phyloP scores from a whole-genome alignment of 2,113 vertebrate genomes.

The Neotragus moschatus region DNA sequence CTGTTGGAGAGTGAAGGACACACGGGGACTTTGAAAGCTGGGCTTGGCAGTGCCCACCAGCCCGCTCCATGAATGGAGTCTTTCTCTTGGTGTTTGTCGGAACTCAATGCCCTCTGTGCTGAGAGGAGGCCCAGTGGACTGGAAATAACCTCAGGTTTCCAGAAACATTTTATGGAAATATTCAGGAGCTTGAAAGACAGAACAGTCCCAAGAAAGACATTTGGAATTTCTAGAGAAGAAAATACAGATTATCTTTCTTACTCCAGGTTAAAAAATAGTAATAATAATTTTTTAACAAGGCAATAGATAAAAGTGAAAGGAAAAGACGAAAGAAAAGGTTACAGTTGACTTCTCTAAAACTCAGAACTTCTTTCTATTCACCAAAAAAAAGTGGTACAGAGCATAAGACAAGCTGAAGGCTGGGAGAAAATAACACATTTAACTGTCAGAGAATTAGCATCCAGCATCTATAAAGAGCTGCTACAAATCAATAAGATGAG shows the following conservation, averaged over 20 bases:
- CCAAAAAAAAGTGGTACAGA: not conserved
- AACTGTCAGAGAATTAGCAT: not conserved
- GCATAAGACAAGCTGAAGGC: not conserved
- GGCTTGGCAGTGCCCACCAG: not conserved
- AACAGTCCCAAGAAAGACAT: not conserved
- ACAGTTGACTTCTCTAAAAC: not conserved
- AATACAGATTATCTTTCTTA: not conserved
- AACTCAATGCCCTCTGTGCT: not conserved
- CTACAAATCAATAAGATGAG: not conserved
- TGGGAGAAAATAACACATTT: not conserved
- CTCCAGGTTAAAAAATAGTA: not conserved
- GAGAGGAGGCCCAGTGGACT: not conserved
- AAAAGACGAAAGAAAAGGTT: not conserved
- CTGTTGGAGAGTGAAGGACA: rapidly evolving
- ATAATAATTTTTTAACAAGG: not conserved
- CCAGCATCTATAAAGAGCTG: not conserved
- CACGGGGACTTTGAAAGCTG: not conserved
- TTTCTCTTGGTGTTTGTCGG: not conserved
- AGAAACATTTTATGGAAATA: not conserved
- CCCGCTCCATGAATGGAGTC: not conserved
- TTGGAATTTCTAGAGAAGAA: not conserved
- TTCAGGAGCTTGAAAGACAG: not conserved
- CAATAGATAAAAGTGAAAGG: not conserved
- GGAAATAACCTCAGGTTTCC: not conserved
- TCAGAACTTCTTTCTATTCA: not conserved